Percentiles rank a stretch among this genome's conserved stretches.
These are phyloP conservation scores for Brachionichthys hirsutus DNA, from an alignment of 2,113 vertebrate genomes.

Conservation along the genomic window DNA sequence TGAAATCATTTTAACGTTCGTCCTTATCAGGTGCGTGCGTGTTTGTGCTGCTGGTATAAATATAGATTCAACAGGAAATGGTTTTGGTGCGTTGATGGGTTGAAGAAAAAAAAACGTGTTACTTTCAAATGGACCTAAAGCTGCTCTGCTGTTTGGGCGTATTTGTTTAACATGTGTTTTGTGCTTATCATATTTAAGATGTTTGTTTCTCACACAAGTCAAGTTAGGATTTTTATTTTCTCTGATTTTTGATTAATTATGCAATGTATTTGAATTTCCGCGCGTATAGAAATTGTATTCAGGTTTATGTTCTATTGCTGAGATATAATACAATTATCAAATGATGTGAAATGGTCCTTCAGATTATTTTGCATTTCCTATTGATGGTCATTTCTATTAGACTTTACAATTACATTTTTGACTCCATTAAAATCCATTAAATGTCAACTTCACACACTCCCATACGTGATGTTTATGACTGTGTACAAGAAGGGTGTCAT, in stretches of 20 bases:
- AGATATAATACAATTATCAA: background rate
- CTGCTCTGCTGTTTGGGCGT: no score
- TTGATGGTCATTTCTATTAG: conserved; percentile 2
- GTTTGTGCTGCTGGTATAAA: conserved; percentile 9
- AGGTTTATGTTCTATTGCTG: background rate
- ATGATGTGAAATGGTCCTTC: conserved; percentile 9
- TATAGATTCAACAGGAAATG: background rate
- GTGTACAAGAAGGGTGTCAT: background rate
- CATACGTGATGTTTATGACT: background rate
- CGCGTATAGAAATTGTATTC: no score
- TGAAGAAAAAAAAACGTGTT: conserved; percentile 1
- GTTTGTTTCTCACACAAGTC: no score
- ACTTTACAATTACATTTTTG: conserved; percentile 19
- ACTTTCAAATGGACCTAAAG: no score
- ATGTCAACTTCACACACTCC: background rate
- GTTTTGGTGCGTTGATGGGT: background rate
- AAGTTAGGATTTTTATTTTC: no score
- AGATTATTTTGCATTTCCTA: conserved; percentile 6
- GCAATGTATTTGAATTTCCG: no score
- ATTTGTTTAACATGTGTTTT: no score
- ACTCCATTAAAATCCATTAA: conserved; percentile 3
- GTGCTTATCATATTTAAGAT: no score
- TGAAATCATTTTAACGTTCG: conserved; percentile 37
- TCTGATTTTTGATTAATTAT: no score
- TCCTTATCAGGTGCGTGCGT: conserved; percentile 18